Evolutionary conservation across 1,140 invertebrate genomes (phyloP), one percentile per base, ranked within the genome.

Genomic region (Anastatus disparis): DNA sequence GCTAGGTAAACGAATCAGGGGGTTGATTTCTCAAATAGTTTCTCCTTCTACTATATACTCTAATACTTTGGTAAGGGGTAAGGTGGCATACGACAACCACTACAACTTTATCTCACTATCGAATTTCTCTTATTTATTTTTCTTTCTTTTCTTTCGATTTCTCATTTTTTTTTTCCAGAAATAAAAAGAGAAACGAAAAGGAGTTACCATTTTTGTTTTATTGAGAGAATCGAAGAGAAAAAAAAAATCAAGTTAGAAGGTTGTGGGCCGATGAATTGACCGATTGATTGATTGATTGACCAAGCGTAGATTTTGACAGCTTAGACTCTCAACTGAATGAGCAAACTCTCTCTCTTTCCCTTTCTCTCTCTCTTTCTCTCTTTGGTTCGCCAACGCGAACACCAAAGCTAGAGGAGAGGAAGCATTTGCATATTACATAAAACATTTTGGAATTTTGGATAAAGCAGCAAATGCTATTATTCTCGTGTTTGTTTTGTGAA

Each of bases 11-110:
- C 78, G 78, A 79, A 79, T 80, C 77, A 79, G 70, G 58, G n/a
- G 69, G 75, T 78, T 79, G 76, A 79, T 81, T 81, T 81, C 75
- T 78, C 74, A 74, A 73, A 63, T 76, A 77, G 74, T 75, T 75
- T 72, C 73, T 44, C 66, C 71, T 72, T 72, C 50, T 69, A 69
- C 73, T 70, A 65, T n/a, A n/a, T n/a, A n/a, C 71, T 48, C 61
- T 70, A 58, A 31, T 71, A 66, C 35, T 70, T 70, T n/a, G n/a
- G n/a, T n/a, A n/a, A n/a, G n/a, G n/a, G n/a, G n/a, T n/a, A n/a
- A n/a, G 71, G 40, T 38, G 73, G 71, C 76, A 75, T 76, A 64
- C 61, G 42, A 70, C 50, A 50, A 58, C 50, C 29, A 48, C 61
- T 81, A 78, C 48, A 50, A 66, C 71, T 78, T 75, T 68, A 77